Base-by-base conservation (phyloP, 2,113 vertebrate species). In the Microtus montanus region DNA sequence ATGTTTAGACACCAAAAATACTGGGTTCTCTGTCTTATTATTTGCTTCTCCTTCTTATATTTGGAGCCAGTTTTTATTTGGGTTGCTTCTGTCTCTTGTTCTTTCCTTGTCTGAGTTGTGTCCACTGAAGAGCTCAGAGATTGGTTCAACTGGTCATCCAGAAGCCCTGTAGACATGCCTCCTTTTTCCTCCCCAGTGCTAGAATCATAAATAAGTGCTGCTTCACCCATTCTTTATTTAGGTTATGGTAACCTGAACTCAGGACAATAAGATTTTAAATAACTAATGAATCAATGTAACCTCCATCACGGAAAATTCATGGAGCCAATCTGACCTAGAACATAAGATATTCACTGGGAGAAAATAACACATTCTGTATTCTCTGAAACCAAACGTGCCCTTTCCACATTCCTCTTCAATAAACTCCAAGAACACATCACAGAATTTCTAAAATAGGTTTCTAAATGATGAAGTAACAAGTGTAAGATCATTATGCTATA, bases 371-470 rank as follows among this genome's bases (percentile, higher is more conserved):
- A 41, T 79, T 33, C 20, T 85, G 47, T 78, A 20, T 9, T 64
- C 2, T 89, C 15, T 71, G 24, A 54, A 92, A 90, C 87, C 44
- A 77, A 91, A 61, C 58, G 19, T 73, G 47, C 26, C 70, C 89
- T 93, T 91, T 94, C 79, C 28, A 93, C 5, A 35, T 63, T 44
- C 0, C 12, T 88, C 38, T 90, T 94, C 84, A 92, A 88, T 82
- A 47, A 5, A 88, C 68, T 94, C 78, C 74, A 92, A 94, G 49
- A 12, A 1, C 22, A 66, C 85, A 30, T 61, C 8, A 58, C 3
- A 92, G 28, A 80, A 90, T 89, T 93, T 82, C 6, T 91, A 44
- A 95, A 95, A 87, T 92, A 83, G 71, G 38, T 87, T 93, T 94
- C 30, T 49, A 94, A 91, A 68, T 61, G n/a, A 93, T 75, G 41